Evolutionary conservation across 2,888 invertebrate species (phyloP).

Genomic region (Diloba caeruleocephala): DNA sequence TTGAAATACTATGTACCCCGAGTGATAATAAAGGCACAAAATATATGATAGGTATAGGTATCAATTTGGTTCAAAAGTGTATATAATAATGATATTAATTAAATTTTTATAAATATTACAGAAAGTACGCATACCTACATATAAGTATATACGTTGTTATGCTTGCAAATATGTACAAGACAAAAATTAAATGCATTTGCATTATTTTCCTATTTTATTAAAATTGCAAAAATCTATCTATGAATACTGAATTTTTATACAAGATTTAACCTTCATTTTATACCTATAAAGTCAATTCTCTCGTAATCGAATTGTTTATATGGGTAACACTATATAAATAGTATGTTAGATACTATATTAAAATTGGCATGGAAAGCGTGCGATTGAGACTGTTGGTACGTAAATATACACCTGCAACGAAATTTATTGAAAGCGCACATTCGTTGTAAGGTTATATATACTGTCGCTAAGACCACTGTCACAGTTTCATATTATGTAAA

Average conservation of each 20-base stretch:
- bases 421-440: slow-evolving; percentile 73
- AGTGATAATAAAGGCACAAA: slow-evolving; percentile 73
- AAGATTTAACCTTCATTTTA: slow-evolving; percentile 79
- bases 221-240: slow-evolving; percentile 62
- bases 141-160: slow-evolving; percentile 64
- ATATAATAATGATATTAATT: slow-evolving; percentile 55
- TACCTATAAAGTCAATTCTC: slow-evolving; percentile 85
- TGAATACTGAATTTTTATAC: slow-evolving; percentile 77
- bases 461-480: slow-evolving; percentile 85
- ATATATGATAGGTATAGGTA: slow-evolving; percentile 51
- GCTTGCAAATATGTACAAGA: slow-evolving; percentile 66
- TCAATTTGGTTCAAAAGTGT: slow-evolving; percentile 54
- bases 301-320: slow-evolving; percentile 79
- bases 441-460: slow-evolving; percentile 74
- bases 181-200: slow-evolving; percentile 67
- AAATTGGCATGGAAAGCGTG: slow-evolving; percentile 75
- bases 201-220: slow-evolving; percentile 75
- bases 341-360: slow-evolving; percentile 68
- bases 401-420: slow-evolving; percentile 68
- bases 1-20: slow-evolving; percentile 56
- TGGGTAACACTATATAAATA: slow-evolving; percentile 66
- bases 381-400: slow-evolving; percentile 77
- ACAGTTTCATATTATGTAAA: slow-evolving; percentile 86
- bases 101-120: slow-evolving; percentile 55
- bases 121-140: slow-evolving; percentile 52